Conservation (phyloP, 2,888 invertebrate species). For the Torymus tubicola region DNA sequence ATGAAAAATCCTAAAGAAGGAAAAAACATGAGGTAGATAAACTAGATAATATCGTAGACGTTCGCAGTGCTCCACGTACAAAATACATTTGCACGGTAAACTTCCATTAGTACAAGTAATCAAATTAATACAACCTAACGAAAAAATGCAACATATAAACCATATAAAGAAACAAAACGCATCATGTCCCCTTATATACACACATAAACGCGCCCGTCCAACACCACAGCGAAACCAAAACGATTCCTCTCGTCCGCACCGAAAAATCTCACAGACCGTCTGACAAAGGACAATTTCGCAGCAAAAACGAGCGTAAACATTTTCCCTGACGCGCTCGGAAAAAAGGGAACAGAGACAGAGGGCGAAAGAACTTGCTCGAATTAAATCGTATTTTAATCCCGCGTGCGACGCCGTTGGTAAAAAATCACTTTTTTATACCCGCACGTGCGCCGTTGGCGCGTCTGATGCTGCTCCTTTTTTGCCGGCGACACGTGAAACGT, state of each 20-base stretch:
- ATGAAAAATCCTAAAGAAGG: too few relatives aligned
- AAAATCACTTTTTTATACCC: constrained; percentile 44
- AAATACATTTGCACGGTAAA: too few relatives aligned
- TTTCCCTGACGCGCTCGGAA: background rate
- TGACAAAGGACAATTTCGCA: constrained; percentile 29
- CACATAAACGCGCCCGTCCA: background rate
- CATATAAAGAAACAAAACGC: too few relatives aligned
- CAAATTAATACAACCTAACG: too few relatives aligned
- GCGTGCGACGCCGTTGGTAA: background rate
- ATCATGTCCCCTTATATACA: too few relatives aligned
- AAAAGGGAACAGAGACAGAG: background rate
- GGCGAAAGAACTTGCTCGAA: constrained; percentile 3
- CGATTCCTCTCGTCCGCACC: background rate
- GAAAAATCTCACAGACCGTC: background rate
- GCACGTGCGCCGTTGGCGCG: background rate
- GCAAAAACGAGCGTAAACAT: constrained; percentile 34
- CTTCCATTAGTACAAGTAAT: too few relatives aligned
- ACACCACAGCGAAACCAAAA: constrained; percentile 9
- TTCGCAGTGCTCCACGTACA: too few relatives aligned
- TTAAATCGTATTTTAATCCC: constrained; percentile 51
- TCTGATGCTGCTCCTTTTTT: constrained; percentile 5
- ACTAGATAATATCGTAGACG: too few relatives aligned
- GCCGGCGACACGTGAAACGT: constrained; percentile 4
- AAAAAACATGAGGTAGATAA: too few relatives aligned
- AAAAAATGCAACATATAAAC: too few relatives aligned